A percentile compares a stretch with the other conserved stretches of the same genome.
phyloP scores from a whole-genome alignment of 2,113 vertebrate species.

The Conger conger region DNA sequence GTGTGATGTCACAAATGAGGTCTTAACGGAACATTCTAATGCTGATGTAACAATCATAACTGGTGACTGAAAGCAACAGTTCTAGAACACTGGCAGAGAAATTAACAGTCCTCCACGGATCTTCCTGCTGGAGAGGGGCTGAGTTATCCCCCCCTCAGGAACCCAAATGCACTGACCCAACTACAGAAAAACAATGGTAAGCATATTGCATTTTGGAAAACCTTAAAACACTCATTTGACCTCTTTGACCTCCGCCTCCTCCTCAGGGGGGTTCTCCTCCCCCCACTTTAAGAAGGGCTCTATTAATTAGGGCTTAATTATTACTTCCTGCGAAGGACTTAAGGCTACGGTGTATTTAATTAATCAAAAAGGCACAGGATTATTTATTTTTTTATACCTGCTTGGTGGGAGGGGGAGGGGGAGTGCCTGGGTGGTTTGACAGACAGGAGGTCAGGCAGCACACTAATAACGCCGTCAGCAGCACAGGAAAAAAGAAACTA shows the following conservation, averaged over 20 bases:
- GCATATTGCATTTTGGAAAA: not conserved
- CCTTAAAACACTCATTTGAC: too few relatives aligned
- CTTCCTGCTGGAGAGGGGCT: too few relatives aligned
- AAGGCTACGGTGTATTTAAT: constrained; percentile 12
- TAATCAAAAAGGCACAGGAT: not conserved
- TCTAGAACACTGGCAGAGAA: too few relatives aligned
- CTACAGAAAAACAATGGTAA: too few relatives aligned
- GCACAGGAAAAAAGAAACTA: not conserved
- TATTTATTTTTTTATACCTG: not conserved
- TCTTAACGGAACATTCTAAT: too few relatives aligned
- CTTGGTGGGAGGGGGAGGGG: not conserved
- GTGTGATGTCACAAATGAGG: too few relatives aligned
- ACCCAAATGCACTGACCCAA: too few relatives aligned
- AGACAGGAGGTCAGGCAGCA: not conserved
- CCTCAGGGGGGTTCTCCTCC: too few relatives aligned
- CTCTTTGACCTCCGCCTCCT: not conserved
- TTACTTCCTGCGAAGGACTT: constrained; percentile 3
- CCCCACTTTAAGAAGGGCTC: constrained; percentile 4
- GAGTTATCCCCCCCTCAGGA: too few relatives aligned
- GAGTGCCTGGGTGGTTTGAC: not conserved
- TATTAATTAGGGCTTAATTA: constrained; percentile 25
- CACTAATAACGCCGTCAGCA: not conserved
- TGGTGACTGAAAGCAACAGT: too few relatives aligned
- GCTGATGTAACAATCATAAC: too few relatives aligned
- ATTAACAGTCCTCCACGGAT: not conserved